Conservation (phyloP, 1,140 invertebrate genomes). For the Drosophila obscura region DNA sequence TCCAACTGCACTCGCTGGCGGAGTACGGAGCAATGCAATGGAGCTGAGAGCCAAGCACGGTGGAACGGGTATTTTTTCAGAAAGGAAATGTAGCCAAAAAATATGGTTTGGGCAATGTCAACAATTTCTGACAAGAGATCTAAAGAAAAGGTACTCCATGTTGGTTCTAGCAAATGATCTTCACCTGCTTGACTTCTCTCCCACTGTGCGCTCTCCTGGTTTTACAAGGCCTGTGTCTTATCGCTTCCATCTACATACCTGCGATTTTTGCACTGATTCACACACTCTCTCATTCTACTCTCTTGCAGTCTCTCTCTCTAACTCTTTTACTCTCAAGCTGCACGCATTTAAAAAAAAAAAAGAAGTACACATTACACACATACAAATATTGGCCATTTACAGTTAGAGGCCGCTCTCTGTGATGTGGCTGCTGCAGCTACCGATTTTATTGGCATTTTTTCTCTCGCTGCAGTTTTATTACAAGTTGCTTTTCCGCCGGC, state of each 20-base stretch:
- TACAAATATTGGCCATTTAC: slow-evolving; percentile 56
- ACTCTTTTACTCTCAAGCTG: background rate
- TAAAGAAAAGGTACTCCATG: background rate
- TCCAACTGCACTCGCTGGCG: slow-evolving; percentile 42
- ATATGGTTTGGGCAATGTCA: background rate
- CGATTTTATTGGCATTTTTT: slow-evolving; percentile 41
- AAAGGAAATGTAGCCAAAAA: slow-evolving; percentile 27
- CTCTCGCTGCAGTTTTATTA: slow-evolving; percentile 40
- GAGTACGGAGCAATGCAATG: slow-evolving; percentile 17
- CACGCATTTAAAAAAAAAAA: slow-evolving; percentile 6
- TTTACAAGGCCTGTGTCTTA: slow-evolving; percentile 12
- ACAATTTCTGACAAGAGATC: background rate
- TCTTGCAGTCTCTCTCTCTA: slow-evolving; percentile 7
- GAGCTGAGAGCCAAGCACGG: slow-evolving; percentile 38
- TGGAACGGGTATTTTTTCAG: slow-evolving; percentile 25
- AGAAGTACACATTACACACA: slow-evolving; percentile 9
- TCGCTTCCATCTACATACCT: slow-evolving; percentile 34
- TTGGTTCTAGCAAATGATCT: background rate
- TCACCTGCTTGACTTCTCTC: no score
- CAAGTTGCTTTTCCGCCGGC: slow-evolving; percentile 45
- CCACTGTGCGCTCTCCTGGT: slow-evolving; percentile 36
- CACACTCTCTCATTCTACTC: slow-evolving; percentile 31
- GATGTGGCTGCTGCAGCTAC: slow-evolving; percentile 24
- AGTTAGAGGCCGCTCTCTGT: slow-evolving; percentile 61
- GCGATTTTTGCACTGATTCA: slow-evolving; percentile 33